Base-by-base conservation (phyloP, 2,113 vertebrate species). In the Orientallactaga bullata region DNA sequence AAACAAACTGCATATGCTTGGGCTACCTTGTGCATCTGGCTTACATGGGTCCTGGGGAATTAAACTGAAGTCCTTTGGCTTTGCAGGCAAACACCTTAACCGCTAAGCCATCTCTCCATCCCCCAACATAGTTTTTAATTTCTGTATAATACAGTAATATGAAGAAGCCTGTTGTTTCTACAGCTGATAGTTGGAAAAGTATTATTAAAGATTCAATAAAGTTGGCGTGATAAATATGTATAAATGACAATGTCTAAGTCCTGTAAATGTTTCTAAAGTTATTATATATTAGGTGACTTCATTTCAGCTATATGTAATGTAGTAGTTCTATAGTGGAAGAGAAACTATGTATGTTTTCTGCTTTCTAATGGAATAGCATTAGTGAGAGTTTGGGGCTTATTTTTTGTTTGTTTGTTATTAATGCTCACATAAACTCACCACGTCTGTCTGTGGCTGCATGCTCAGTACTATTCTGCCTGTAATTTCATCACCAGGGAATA, bases 401-500 rank as follows among this genome's bases (percentile, higher is more conserved):
- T 73, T 30, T 89, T 74, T 61, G 5, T 71, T 84, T 89, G 4
- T 51, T 88, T 85, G 11, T 90, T 95, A 69, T 73, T 81, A 94
- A 92, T 66, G 20, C 79, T 80, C 30, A 85, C 18, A 79, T 78
- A 82, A 37, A 51, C 3, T 80, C 80, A 92, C 51, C 6, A 79
- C 90, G 16, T 7, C 39, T 92, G 1, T 74, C 71, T 90, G 83
- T 89, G 42, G 47, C 61, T 83, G 60, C 16, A 30, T 82, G 51
- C 23, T 51, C 35, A 47, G 12, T 76, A 18, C 5, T 61, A 76
- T 72, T 93, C 5, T 60, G 18, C 17, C 13, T 76, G 60, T 83
- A 84, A 85, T 91, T 91, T 94, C 60, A 84, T 85, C n/a, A 84
- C n/a, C 23, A 83, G 15, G 32, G 24, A 92, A 90, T 47, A 94